phyloP scores from a whole-genome alignment of 2,797 vertebrate species.

The Silurus aristotelis region DNA sequence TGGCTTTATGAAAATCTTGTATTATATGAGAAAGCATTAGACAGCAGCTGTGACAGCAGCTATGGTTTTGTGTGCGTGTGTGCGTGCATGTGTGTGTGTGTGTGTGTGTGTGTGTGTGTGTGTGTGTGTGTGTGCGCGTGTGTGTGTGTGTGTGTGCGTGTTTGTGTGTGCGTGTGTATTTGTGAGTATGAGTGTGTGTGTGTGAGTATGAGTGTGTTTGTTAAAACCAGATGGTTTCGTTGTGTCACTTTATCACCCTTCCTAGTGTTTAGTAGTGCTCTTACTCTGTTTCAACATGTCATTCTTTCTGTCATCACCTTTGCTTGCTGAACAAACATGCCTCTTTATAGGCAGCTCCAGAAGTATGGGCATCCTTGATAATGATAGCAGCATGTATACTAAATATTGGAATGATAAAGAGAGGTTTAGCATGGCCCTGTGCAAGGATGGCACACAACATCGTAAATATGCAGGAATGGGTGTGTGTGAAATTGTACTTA shows the following conservation, averaged over 20 bases:
- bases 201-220: no score
- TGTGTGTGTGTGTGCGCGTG: neutral
- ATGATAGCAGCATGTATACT: neutral
- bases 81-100: neutral
- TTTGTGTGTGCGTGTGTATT: neutral
- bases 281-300: neutral
- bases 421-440: no score
- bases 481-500: no score
- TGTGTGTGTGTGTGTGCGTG: neutral
- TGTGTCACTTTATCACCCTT: conserved; percentile 1
- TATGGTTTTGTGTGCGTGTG: neutral
- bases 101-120: conserved; percentile 14
- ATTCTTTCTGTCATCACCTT: neutral
- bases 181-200: no score
- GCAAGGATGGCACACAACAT: no score
- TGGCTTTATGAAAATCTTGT: neutral
- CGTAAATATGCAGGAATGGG: no score
- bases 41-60: neutral
- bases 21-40: neutral
- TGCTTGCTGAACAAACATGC: neutral
- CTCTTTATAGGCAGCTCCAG: neutral
- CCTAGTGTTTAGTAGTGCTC: neutral
- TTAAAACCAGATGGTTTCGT: neutral
- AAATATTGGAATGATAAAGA: no score
- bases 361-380: neutral